phyloP scores from a whole-genome alignment of 1,140 invertebrate genomes.

The Streblospio benedicti region DNA sequence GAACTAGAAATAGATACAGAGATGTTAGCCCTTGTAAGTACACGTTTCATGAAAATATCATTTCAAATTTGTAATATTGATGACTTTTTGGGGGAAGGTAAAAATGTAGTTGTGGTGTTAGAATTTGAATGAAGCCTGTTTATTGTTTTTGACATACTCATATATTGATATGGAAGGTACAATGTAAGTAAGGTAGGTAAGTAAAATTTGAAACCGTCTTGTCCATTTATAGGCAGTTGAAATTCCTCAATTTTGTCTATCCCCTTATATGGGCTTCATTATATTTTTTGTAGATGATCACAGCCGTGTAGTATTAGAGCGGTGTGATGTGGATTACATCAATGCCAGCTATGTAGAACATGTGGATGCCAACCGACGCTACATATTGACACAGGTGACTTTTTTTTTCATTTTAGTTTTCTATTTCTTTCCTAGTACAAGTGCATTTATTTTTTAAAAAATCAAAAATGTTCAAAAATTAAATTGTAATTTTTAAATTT shows the following conservation, averaged over 20 bases:
- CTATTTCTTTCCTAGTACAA: no score
- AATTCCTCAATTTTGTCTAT: neutral
- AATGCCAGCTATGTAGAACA: conserved; percentile 85
- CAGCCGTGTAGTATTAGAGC: conserved; percentile 69
- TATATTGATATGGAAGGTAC: neutral
- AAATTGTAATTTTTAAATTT: no score
- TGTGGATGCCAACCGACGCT: conserved; percentile 67
- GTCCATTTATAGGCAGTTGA: neutral
- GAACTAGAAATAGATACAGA: conserved; percentile 76
- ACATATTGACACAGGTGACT: conserved; percentile 64
- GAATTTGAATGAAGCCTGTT: no score
- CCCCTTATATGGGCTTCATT: neutral
- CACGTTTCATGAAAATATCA: neutral
- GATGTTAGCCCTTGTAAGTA: conserved; percentile 80
- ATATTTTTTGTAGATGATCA: conserved; percentile 56
- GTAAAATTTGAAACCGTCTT: neutral
- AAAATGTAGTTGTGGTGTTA: neutral
- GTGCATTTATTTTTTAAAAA: no score
- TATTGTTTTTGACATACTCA: neutral
- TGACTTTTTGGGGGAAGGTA: neutral
- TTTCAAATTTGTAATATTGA: neutral
- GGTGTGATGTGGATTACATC: conserved; percentile 75
- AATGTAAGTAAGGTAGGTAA: neutral
- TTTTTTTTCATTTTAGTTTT: neutral
- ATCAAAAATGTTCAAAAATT: no score